These are phyloP conservation scores for Dolomedes plantarius DNA, from an alignment of 2,888 invertebrate genomes.

Conservation along the genomic window DNA sequence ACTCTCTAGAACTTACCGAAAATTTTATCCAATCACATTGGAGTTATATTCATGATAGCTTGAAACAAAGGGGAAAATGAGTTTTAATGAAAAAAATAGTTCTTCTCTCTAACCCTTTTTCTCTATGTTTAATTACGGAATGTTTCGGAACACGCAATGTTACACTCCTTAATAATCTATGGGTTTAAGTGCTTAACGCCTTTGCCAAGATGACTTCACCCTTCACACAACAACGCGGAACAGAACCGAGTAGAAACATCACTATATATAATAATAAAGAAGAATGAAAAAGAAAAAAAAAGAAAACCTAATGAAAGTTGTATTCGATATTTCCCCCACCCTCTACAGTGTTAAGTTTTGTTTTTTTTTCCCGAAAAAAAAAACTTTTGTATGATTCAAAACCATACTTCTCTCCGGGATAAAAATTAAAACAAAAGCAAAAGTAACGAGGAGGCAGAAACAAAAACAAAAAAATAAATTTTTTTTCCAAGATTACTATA, in stretches of 20 bases:
- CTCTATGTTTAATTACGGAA: too few relatives aligned
- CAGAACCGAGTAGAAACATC: too few relatives aligned
- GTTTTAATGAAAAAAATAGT: too few relatives aligned
- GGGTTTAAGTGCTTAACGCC: not conserved
- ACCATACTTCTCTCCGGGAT: conserved; percentile 34
- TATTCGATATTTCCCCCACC: not conserved
- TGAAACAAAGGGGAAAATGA: too few relatives aligned
- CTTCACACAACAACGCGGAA: not conserved
- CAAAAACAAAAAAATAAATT: conserved; percentile 33
- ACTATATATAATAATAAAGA: too few relatives aligned
- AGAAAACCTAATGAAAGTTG: not conserved
- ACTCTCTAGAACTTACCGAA: too few relatives aligned
- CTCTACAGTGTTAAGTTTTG: not conserved
- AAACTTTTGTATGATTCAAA: conserved; percentile 66
- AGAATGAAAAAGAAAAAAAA: too few relatives aligned
- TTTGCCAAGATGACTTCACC: not conserved
- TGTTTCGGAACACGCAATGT: not conserved
- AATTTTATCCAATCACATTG: too few relatives aligned
- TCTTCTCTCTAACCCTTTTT: too few relatives aligned
- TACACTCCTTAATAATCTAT: not conserved
- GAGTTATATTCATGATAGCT: too few relatives aligned
- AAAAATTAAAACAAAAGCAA: conserved; percentile 63
- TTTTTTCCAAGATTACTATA: conserved; percentile 51
- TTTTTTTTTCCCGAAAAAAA: not conserved
- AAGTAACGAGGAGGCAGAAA: conserved; percentile 37